Evolutionary conservation across 2,797 vertebrate genomes (phyloP), one percentile per base, ranked within the genome.

Genomic region (Lepus oiostolus): DNA sequence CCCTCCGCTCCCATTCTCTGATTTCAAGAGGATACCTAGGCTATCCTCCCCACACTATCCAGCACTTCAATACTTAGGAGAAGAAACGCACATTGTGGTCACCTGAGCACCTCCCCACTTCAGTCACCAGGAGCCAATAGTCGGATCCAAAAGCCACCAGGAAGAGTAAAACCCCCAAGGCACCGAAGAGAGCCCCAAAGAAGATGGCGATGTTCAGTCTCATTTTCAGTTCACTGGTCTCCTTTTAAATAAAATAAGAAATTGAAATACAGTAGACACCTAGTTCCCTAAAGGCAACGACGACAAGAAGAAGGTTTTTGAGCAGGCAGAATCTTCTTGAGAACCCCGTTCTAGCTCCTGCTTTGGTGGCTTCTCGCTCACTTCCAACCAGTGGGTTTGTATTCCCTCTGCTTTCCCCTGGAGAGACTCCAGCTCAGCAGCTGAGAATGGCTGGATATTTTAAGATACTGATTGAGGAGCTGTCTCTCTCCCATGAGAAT

Each of bases 61-160:
- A 52, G 42, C 9, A 91, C 26, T 50, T 13, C 19, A 88, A 67
- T 6, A 86, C 88, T 93, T 82, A 88, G 88, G 97, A 96, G 85
- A 87, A 96, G 90, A 97, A 96, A 96, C 97, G 97, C 84, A 96
- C 92, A 93, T 97, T 98, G 96, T 92, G 98, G 97, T 98, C 99
- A 95, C 92, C 93, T 90, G 98, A 97, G 97, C 99, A 99, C 16
- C 94, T 98, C 96, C 98, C 98, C 96, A 97, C 86, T 98, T 99
- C 99, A 0, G 99, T 99, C 85, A 98, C 99, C 95, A 99, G 98
- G 95, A 99, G 99, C 99, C 99, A 99, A 96, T 99, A 99, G 98
- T 99, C 99, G 0, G 99, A 99, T 98, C 99, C 99, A 98, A 99
- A 99, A 0, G 99, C 99, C 90, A 99, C 98, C 82, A 99, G 98